phyloP scores from a whole-genome alignment of 1,140 invertebrate species.

The Leptopilina clavipes region DNA sequence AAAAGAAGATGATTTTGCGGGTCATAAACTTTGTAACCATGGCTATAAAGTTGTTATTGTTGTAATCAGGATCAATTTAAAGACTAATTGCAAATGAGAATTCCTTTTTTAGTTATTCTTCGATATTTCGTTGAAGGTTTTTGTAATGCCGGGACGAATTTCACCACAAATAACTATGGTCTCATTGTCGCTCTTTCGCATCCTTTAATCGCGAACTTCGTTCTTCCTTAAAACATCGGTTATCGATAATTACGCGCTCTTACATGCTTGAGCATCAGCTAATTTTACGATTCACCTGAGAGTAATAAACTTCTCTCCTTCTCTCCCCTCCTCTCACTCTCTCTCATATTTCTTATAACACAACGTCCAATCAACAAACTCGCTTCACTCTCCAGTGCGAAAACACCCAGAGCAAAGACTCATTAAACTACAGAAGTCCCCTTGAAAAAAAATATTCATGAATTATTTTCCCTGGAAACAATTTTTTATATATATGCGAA shows the following conservation, averaged over 20 bases:
- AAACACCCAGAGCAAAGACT: background rate
- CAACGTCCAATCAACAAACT: slow-evolving; percentile 1
- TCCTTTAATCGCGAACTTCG: background rate
- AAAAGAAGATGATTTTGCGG: background rate
- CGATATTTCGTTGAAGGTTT: background rate
- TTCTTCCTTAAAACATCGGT: slow-evolving; percentile 1
- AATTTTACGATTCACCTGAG: slow-evolving; percentile 11
- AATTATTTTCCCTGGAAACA: too few relatives aligned
- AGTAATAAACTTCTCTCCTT: slow-evolving; percentile 2
- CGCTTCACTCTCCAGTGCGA: too few relatives aligned
- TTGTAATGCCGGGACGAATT: background rate
- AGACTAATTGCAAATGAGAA: slow-evolving; percentile 17
- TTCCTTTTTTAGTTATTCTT: slow-evolving; percentile 10
- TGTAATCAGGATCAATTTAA: background rate
- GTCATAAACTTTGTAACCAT: background rate
- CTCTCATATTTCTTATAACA: too few relatives aligned
- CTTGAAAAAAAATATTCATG: too few relatives aligned
- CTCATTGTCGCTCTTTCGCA: slow-evolving; percentile 1
- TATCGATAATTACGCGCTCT: slow-evolving; percentile 19
- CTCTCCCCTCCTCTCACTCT: too few relatives aligned
- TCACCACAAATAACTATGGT: slow-evolving; percentile 11
- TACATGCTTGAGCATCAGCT: slow-evolving; percentile 18
- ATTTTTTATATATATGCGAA: too few relatives aligned
- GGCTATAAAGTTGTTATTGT: slow-evolving; percentile 23
- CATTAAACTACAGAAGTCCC: background rate